Percentiles rank a stretch among this genome's conserved stretches.
These are phyloP conservation scores for Trichacis sp. DNA, from an alignment of 2,888 invertebrate genomes.

Conservation along the genomic window DNA sequence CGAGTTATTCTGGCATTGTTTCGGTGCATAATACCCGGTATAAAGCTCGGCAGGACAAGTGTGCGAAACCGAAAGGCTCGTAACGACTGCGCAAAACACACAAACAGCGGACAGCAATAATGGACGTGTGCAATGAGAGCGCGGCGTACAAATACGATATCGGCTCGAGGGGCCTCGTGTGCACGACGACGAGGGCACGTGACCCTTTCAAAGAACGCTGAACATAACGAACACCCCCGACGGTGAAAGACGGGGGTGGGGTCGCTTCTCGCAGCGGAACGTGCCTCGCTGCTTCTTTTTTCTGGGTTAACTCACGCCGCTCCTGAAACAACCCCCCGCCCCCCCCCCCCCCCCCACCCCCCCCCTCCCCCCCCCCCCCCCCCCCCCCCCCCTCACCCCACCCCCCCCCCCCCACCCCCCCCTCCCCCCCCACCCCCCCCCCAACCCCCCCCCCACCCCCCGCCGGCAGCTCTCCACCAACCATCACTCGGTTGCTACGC, in stretches of 20 bases:
- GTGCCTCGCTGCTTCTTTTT: slow-evolving; percentile 47
- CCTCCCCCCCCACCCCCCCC: too few relatives aligned
- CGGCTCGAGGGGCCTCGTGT: slow-evolving; percentile 55
- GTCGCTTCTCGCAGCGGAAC: slow-evolving; percentile 46
- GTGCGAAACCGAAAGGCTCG: slow-evolving; percentile 54
- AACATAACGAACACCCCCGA: slow-evolving; percentile 65
- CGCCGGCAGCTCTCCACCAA: too few relatives aligned
- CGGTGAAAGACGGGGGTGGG: slow-evolving; percentile 52
- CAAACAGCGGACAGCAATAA: slow-evolving; percentile 67
- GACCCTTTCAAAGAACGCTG: slow-evolving; percentile 60
- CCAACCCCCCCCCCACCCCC: too few relatives aligned
- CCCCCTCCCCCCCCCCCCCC: too few relatives aligned
- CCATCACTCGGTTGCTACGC: too few relatives aligned
- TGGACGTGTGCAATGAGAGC: slow-evolving; percentile 59
- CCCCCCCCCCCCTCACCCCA: too few relatives aligned
- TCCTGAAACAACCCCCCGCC: slow-evolving; percentile 16
- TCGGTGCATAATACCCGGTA: slow-evolving; percentile 54
- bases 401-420: too few relatives aligned
- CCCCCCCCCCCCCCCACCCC: too few relatives aligned
- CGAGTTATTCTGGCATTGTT: slow-evolving; percentile 52
- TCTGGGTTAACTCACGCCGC: slow-evolving; percentile 58
- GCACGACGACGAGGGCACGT: slow-evolving; percentile 56
- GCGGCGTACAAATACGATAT: slow-evolving; percentile 68
- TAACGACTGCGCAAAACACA: slow-evolving; percentile 55
- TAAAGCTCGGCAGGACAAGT: slow-evolving; percentile 51